phyloP scores from a whole-genome alignment of 2,113 vertebrate species.

The Callionymus lyra region DNA sequence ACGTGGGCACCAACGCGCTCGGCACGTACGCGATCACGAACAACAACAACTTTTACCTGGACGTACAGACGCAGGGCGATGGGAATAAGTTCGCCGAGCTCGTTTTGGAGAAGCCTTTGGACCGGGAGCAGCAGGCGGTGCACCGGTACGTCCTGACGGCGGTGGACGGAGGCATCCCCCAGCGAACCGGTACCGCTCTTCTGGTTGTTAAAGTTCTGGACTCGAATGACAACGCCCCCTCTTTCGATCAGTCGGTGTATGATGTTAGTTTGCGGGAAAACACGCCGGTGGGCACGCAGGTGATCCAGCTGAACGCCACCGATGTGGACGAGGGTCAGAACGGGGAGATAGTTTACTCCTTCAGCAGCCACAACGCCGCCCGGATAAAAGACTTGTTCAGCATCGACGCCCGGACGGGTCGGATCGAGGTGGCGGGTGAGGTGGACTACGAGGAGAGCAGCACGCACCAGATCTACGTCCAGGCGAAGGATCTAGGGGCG shows the following conservation, averaged over 20 bases:
- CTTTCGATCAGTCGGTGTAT: constrained; percentile 93
- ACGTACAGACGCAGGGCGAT: constrained; percentile 93
- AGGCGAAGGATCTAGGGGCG: constrained; percentile 91
- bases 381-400: constrained; percentile 80
- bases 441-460: constrained; percentile 93
- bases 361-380: constrained; percentile 88
- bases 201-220: constrained; percentile 91
- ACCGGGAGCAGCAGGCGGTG: constrained; percentile 92
- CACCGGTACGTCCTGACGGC: constrained; percentile 97
- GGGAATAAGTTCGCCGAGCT: constrained; percentile 94
- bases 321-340: constrained; percentile 95
- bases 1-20: constrained; percentile 92
- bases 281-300: constrained; percentile 84
- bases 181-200: constrained; percentile 90
- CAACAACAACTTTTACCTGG: constrained; percentile 90
- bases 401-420: constrained; percentile 78
- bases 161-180: constrained; percentile 86
- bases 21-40: constrained; percentile 91
- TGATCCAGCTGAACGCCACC: constrained; percentile 91
- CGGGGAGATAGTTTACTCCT: constrained; percentile 91
- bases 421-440: constrained; percentile 85
- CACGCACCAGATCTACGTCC: constrained; percentile 89
- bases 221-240: constrained; percentile 95
- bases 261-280: constrained; percentile 86
- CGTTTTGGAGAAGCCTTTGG: constrained; percentile 87